A percentile compares a stretch with the other conserved stretches of the same genome.
These are phyloP conservation scores for Pteropus rufus DNA, from an alignment of 2,797 vertebrate species.

Conservation along the genomic window DNA sequence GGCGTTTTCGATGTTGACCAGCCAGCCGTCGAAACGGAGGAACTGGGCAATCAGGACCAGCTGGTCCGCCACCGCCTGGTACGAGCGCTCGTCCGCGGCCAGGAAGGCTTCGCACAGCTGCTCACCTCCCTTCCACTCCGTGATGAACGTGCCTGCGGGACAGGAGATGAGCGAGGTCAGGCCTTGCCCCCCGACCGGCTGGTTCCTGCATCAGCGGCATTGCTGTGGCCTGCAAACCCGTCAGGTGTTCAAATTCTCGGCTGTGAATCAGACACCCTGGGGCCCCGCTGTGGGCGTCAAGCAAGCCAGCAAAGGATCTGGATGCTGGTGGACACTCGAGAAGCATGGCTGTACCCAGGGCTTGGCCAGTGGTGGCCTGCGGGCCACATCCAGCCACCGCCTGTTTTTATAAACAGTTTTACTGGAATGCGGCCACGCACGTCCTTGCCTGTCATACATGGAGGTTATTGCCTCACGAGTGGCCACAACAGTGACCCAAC, in stretches of 20 bases:
- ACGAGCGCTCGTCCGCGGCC: conserved; percentile 83
- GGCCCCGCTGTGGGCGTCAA: rapidly evolving
- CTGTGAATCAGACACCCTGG: rapidly evolving
- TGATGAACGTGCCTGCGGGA: conserved; percentile 91
- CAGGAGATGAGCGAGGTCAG: neutral
- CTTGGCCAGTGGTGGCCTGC: neutral
- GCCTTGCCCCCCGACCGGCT: rapidly evolving
- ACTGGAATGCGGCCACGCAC: rapidly evolving
- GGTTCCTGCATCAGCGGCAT: neutral
- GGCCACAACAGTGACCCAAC: rapidly evolving
- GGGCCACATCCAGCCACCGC: neutral
- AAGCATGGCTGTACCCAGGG: neutral
- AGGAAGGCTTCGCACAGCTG: conserved; percentile 89
- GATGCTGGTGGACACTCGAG: neutral
- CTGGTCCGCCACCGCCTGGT: conserved; percentile 84
- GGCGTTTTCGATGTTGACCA: conserved; percentile 93
- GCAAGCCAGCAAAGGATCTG: rapidly evolving
- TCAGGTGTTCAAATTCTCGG: neutral
- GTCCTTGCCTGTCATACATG: rapidly evolving
- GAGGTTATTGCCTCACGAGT: no score
- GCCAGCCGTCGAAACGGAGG: conserved; percentile 93
- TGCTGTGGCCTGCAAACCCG: rapidly evolving
- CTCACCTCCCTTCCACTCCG: conserved; percentile 89
- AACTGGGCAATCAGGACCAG: conserved; percentile 90
- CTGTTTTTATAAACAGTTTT: neutral